A percentile compares a stretch with the other conserved stretches of the same genome.
These are phyloP conservation scores for Drosophila suzukii DNA, from an alignment of 1,140 invertebrate species.

Conservation along the genomic window DNA sequence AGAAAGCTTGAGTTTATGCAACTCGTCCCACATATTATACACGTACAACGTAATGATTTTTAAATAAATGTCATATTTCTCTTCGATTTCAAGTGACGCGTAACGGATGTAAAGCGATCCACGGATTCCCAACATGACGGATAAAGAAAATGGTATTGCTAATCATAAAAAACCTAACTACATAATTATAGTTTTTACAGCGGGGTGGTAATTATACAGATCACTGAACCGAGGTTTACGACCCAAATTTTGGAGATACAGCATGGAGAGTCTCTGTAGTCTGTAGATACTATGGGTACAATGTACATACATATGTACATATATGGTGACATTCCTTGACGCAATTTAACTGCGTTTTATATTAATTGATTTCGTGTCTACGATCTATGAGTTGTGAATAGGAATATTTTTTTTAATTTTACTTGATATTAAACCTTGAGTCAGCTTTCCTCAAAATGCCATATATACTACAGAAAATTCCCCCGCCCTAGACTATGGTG, in stretches of 20 bases:
- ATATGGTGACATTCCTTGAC: no score
- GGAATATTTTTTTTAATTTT: not conserved
- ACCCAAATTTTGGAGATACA: not conserved
- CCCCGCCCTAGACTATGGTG: not conserved
- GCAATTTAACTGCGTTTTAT: not conserved
- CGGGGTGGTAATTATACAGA: constrained; percentile 10
- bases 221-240: constrained; percentile 4
- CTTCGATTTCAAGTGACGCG: constrained; percentile 68
- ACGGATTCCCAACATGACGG: constrained; percentile 53
- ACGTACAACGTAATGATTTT: constrained; percentile 5
- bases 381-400: not conserved
- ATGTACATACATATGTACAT: no score
- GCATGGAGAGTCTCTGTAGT: not conserved
- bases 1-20: constrained; percentile 23
- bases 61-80: constrained; percentile 45
- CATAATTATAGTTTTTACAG: constrained; percentile 8
- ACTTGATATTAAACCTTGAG: not conserved
- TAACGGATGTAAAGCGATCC: constrained; percentile 60
- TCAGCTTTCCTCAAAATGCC: not conserved
- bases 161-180: not conserved
- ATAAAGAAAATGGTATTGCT: constrained; percentile 64
- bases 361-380: constrained; percentile 2
- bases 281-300: no score
- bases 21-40: constrained; percentile 1
- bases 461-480: not conserved